Conservation (phyloP, 2,888 invertebrate genomes). For the Lamellibrachia satsuma region DNA sequence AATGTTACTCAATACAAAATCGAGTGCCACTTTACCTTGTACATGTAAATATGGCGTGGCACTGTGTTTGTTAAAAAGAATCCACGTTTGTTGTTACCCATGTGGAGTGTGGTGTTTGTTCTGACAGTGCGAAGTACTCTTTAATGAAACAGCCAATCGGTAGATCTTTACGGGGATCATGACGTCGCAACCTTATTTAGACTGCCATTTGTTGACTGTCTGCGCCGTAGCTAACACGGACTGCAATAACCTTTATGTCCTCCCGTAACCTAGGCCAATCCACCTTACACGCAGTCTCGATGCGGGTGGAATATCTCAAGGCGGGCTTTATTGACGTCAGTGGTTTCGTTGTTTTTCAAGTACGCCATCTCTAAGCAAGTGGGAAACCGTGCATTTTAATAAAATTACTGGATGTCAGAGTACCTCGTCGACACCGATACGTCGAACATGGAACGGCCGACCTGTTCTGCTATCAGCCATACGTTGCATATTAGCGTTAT, state of each 20-base stretch:
- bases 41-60: background rate
- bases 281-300: background rate
- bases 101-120: background rate
- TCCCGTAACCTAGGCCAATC: background rate
- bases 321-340: background rate
- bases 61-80: background rate
- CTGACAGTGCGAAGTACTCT: background rate
- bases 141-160: too few species aligned
- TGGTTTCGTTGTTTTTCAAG: background rate
- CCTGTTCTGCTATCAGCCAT: background rate
- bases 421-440: background rate
- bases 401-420: background rate
- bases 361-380: background rate
- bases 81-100: constrained; percentile 12
- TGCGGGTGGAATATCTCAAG: background rate
- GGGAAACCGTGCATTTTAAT: background rate
- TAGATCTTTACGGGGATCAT: too few species aligned
- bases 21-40: background rate
- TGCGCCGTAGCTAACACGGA: background rate
- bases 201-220: too few species aligned
- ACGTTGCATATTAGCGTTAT: background rate
- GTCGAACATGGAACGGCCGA: background rate
- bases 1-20: background rate
- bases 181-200: too few species aligned
- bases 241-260: background rate